These are phyloP conservation scores for Clarias magur DNA, from an alignment of 2,113 vertebrate species.

Conservation along the genomic window DNA sequence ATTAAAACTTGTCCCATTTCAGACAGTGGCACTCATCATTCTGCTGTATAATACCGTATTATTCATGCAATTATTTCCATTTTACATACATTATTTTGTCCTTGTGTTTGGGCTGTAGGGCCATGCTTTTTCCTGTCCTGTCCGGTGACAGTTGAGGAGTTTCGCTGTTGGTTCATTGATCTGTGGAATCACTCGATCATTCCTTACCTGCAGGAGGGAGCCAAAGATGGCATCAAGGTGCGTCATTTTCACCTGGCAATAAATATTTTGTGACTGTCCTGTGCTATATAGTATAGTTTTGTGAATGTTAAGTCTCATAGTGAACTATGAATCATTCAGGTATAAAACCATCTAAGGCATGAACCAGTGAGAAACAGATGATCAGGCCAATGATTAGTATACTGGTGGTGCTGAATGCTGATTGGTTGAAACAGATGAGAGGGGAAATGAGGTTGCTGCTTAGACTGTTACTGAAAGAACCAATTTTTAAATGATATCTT, in stretches of 20 bases:
- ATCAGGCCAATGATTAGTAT: too few relatives aligned
- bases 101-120: constrained; percentile 68
- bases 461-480: too few relatives aligned
- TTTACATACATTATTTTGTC: not conserved
- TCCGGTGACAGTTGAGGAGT: constrained; percentile 93
- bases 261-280: not conserved
- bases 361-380: too few relatives aligned
- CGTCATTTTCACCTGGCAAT: constrained; percentile 1
- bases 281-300: not conserved
- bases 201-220: constrained; percentile 95
- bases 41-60: not conserved
- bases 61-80: not conserved
- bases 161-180: constrained; percentile 97
- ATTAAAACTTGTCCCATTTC: not conserved
- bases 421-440: too few relatives aligned
- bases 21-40: too few relatives aligned
- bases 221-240: constrained; percentile 96
- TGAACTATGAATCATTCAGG: too few relatives aligned
- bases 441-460: too few relatives aligned
- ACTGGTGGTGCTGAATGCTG: too few relatives aligned
- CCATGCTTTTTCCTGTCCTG: constrained; percentile 98
- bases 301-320: too few relatives aligned
- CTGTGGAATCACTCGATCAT: constrained; percentile 99
- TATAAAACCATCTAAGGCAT: too few relatives aligned
- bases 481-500: too few relatives aligned